Evolutionary conservation across 2,113 vertebrate species (phyloP).

Genomic region (Podocnemis expansa): DNA sequence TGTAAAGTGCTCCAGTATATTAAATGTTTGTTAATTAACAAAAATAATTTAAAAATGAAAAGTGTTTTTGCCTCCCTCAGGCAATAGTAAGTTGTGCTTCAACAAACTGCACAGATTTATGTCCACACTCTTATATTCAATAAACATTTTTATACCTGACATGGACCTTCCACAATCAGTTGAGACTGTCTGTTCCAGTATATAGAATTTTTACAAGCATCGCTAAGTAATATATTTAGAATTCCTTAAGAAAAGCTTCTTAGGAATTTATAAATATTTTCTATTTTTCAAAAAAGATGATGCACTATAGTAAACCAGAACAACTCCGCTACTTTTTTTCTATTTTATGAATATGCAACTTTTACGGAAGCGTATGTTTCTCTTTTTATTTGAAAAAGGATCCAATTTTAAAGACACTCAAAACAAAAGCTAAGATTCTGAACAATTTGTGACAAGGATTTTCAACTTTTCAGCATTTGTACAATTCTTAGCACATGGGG

Average conservation of each 20-base stretch:
- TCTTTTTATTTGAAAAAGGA: neutral
- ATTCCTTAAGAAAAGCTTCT: neutral
- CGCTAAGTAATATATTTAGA: neutral
- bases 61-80: slow-evolving; percentile 25
- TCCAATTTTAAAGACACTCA: neutral
- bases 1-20: slow-evolving; percentile 8
- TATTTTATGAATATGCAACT: neutral
- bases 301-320: neutral
- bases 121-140: neutral
- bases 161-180: neutral
- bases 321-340: neutral
- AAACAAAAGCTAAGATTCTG: neutral
- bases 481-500: neutral
- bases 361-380: neutral
- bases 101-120: slow-evolving; percentile 55
- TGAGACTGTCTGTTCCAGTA: neutral
- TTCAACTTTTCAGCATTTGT: neutral
- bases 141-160: slow-evolving; percentile 33
- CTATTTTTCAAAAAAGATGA: rapidly evolving
- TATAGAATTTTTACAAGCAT: neutral
- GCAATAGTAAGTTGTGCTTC: slow-evolving; percentile 51
- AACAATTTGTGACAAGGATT: neutral
- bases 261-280: neutral
- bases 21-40: slow-evolving; percentile 51
- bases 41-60: neutral